Conservation (phyloP, 2,797 vertebrate genomes). For the Microctenopoma steveboyesi region DNA sequence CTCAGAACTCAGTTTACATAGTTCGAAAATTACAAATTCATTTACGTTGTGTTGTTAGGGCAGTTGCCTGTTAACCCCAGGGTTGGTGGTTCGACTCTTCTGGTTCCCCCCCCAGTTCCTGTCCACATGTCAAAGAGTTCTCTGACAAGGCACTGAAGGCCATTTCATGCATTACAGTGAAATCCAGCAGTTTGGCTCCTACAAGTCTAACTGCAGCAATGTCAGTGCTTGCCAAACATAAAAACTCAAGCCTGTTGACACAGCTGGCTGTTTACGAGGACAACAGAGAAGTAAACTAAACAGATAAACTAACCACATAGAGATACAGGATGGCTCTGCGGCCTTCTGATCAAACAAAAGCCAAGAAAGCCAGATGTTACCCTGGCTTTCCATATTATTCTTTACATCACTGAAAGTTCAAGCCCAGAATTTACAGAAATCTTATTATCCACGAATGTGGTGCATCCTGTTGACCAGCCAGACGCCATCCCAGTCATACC, state of each 20-base stretch:
- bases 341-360: conserved; percentile 65
- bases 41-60: no score
- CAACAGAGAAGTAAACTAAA: conserved; percentile 47
- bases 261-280: conserved; percentile 70
- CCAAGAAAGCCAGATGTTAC: conserved; percentile 69
- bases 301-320: conserved; percentile 41
- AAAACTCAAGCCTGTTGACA: conserved; percentile 56
- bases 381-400: conserved; percentile 42
- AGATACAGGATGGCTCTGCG: conserved; percentile 38
- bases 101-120: no score
- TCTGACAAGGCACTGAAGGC: no score
- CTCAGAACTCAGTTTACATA: no score
- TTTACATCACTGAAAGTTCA: conserved; percentile 42
- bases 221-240: conserved; percentile 25
- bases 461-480: conserved; percentile 45
- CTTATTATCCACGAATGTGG: conserved; percentile 41
- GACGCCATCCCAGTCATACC: conserved; percentile 17
- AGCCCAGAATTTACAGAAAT: conserved; percentile 57
- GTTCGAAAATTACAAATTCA: no score
- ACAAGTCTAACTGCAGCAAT: conserved; percentile 28
- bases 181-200: conserved; percentile 1
- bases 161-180: conserved; percentile 8
- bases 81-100: no score
- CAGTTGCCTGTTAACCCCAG: no score
- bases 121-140: no score